Evolutionary conservation across 2,797 vertebrate genomes (phyloP).

Genomic region (Onychomys torridus): DNA sequence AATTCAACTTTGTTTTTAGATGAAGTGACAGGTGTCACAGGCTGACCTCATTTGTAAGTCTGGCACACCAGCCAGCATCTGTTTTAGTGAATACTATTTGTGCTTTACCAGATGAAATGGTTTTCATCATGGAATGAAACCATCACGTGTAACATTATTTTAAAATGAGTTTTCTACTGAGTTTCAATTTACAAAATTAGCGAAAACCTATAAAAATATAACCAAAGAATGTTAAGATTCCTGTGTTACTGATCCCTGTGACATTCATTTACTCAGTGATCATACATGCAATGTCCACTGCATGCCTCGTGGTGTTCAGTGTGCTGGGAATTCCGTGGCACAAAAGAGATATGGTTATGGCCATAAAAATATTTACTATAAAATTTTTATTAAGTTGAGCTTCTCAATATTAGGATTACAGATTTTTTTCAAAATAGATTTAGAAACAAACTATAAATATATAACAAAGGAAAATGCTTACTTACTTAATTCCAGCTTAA

Average conservation of each 20-base stretch:
- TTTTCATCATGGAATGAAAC: conserved; percentile 67
- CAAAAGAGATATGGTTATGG: background rate
- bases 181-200: conserved; percentile 63
- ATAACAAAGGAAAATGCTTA: conserved; percentile 17
- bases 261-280: conserved; percentile 2
- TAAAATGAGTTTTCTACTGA: conserved; percentile 62
- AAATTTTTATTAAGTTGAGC: background rate
- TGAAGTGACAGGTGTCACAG: conserved; percentile 80
- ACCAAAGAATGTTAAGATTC: conserved; percentile 41
- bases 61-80: conserved; percentile 74
- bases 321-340: background rate
- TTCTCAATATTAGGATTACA: background rate
- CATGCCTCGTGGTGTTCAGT: background rate
- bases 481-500: background rate
- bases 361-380: conserved; percentile 27
- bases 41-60: conserved; percentile 78
- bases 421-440: conserved; percentile 11
- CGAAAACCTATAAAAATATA: conserved; percentile 61
- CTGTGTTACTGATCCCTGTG: background rate
- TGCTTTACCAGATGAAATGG: conserved; percentile 75
- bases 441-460: background rate
- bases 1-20: conserved; percentile 77
- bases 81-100: conserved; percentile 75
- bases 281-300: background rate
- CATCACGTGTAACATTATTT: conserved; percentile 67